Percentiles rank a stretch among this genome's conserved stretches.
phyloP scores from a whole-genome alignment of 2,113 vertebrate genomes.

The Anarrhichthys ocellatus region DNA sequence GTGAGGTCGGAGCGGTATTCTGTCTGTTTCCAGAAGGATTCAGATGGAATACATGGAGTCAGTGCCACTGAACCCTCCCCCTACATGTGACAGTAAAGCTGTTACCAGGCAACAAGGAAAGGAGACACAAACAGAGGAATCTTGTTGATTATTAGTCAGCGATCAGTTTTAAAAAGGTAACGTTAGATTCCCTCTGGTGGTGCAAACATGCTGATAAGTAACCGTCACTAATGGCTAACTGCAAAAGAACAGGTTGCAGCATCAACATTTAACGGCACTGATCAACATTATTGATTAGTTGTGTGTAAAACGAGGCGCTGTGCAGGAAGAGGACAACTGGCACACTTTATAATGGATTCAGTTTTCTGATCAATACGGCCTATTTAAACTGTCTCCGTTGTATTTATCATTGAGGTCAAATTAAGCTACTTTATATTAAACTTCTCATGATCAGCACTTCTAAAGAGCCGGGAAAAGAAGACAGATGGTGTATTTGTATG shows the following conservation, averaged over 20 bases:
- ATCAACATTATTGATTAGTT: constrained; percentile 1
- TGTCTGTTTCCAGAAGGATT: no score
- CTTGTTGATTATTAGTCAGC: neutral
- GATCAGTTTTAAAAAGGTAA: neutral
- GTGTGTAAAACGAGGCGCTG: neutral
- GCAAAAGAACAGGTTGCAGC: constrained; percentile 6
- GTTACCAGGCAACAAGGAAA: neutral
- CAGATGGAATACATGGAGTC: no score
- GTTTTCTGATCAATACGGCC: constrained; percentile 13
- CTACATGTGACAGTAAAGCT: neutral
- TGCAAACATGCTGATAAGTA: neutral
- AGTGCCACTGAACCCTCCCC: neutral
- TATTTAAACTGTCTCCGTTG: constrained; percentile 29
- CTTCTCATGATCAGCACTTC: constrained; percentile 12
- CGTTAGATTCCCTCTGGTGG: neutral
- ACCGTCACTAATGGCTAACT: neutral
- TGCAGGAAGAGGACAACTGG: neutral
- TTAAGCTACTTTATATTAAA: neutral
- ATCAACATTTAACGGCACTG: constrained; percentile 10
- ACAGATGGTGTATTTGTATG: neutral
- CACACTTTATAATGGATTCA: neutral
- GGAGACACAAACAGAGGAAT: neutral
- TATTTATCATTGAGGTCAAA: constrained; percentile 30
- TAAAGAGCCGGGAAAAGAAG: neutral
- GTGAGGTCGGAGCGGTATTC: no score